Evolutionary conservation across 2,797 vertebrate genomes (phyloP), one percentile per base, ranked within the genome.

Genomic region (Hippocampus kuda): DNA sequence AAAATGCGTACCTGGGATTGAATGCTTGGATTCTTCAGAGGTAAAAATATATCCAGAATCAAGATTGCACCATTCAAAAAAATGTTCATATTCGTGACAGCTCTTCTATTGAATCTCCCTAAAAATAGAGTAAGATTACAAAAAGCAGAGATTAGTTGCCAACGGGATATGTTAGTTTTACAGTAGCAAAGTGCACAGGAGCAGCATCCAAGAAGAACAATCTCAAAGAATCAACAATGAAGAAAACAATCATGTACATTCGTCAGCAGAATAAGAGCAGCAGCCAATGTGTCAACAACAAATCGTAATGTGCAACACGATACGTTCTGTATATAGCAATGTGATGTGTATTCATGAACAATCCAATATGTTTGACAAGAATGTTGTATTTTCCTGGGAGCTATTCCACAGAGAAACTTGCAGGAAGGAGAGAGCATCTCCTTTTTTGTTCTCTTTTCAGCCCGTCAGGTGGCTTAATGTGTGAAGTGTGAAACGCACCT

Each of bases 391-490:
- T 57, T 57, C 24, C 56, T 5, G 13, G 26, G 13, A 27, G 26
- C 5, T 9, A 26, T 27, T 59, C 56, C 26, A 27, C 30, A 15
- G 13, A 59, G 16, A 1, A 59, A 27, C 26, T 16, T 27, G 13
- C 56, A 13, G 13, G 26, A 63, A 22, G 61, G 5, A 42, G 5
- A 42, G 38, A 42, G 12, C 9, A 41, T 73, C n/a, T 62, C 69
- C 1, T n/a, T 53, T 51, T 73, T 59, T 73, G n/a, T 1, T 44
- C 51, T 65, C 71, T 68, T 68, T 64, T n/a, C 2, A 53, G 16
- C 60, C 68, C 70, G 65, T 68, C 68, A 68, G 68, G 54, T 11
- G 20, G 65, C 48, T 61, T 44, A 16, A 42, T 44, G 62, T 26
- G 62, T 64, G 24, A 46, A 48, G 44, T 65, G n/a, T 44, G 7